Conservation (phyloP, 2,113 vertebrate species). For the Ctenodactylus gundi region DNA sequence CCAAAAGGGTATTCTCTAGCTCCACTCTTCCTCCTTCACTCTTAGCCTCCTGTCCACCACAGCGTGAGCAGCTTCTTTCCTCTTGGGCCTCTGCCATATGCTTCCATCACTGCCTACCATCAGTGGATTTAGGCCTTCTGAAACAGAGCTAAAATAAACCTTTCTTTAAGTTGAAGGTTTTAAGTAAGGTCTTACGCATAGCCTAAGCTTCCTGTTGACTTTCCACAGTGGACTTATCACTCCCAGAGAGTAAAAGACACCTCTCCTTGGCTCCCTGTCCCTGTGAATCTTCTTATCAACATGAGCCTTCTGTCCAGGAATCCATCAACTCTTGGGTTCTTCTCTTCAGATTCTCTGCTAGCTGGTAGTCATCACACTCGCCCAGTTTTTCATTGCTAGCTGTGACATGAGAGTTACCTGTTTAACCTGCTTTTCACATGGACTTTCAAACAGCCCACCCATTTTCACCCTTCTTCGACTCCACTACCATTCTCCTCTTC, state of each 20-base stretch:
- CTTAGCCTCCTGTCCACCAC: too few species aligned
- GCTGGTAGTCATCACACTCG: rapidly evolving
- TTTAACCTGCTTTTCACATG: background rate
- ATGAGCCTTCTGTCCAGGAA: background rate
- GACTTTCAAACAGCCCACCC: background rate
- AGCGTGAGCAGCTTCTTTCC: too few species aligned
- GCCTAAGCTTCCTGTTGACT: background rate
- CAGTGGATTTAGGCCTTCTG: too few species aligned
- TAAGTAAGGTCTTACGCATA: too few species aligned
- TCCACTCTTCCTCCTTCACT: too few species aligned
- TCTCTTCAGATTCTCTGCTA: background rate
- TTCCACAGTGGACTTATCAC: background rate
- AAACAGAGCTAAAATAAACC: too few species aligned
- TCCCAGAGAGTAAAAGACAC: background rate
- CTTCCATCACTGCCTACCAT: too few species aligned
- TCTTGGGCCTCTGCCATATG: too few species aligned
- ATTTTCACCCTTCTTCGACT: background rate
- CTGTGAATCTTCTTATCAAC: background rate
- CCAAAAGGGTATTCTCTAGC: too few species aligned
- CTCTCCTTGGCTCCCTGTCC: background rate
- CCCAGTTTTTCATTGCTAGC: background rate
- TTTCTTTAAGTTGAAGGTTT: too few species aligned
- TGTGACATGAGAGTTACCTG: background rate
- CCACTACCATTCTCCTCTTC: background rate
- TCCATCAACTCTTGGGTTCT: background rate